Evolutionary conservation across 2,113 vertebrate species (phyloP).

Genomic region (Bubo bubo): DNA sequence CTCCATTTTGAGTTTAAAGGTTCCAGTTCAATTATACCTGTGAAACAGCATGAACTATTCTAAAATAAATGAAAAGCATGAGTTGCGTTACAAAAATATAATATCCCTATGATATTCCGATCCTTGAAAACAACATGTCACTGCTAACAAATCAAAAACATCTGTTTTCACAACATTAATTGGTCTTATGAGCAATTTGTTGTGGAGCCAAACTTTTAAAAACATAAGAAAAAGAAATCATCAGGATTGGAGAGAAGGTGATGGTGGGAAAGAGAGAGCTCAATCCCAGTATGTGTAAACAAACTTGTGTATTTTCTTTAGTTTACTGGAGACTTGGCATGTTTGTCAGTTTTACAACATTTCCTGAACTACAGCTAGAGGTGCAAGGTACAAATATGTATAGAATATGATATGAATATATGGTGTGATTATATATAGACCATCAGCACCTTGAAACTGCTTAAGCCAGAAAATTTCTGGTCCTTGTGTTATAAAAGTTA

Average conservation of each 20-base stretch:
- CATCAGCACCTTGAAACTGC: not conserved
- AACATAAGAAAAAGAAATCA: not conserved
- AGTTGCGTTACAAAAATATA: not conserved
- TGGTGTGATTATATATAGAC: not conserved
- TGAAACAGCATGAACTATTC: not conserved
- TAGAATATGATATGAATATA: not conserved
- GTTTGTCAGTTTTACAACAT: not conserved
- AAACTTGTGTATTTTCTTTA: not conserved
- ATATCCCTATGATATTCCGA: not conserved
- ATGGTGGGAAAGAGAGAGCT: not conserved
- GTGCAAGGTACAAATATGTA: not conserved
- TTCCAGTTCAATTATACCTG: not conserved
- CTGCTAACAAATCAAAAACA: slow-evolving; percentile 50
- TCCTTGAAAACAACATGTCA: not conserved
- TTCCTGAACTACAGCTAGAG: not conserved
- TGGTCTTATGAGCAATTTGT: slow-evolving; percentile 21
- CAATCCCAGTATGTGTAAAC: not conserved
- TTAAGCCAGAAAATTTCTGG: not conserved
- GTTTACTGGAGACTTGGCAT: not conserved
- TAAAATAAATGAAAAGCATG: not conserved
- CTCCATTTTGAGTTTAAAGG: not conserved
- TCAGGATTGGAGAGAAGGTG: not conserved
- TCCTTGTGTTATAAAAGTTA: not conserved
- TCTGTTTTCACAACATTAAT: slow-evolving; percentile 44
- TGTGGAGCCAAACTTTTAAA: not conserved